phyloP scores from a whole-genome alignment of 2,113 vertebrate species.

The Abramis brama region DNA sequence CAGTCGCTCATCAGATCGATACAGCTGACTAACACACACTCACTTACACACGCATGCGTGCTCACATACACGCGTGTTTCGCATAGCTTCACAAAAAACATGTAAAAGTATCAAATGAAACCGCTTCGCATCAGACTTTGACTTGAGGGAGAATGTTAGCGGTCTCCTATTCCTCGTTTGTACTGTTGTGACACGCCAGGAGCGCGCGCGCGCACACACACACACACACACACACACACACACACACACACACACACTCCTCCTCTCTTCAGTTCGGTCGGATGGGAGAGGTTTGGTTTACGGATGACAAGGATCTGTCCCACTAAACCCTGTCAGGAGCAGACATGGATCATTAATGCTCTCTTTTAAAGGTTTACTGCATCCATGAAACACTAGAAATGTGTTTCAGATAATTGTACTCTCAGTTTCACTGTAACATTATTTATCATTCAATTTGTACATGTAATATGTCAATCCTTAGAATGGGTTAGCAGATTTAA shows the following conservation, averaged over 20 bases:
- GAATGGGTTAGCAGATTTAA: not conserved
- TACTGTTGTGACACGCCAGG: not conserved
- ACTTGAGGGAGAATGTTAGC: not conserved
- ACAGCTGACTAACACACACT: not conserved
- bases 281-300: slow-evolving; percentile 2
- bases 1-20: not conserved
- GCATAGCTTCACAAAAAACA: not conserved
- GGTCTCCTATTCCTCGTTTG: not conserved
- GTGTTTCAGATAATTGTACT: too few species aligned
- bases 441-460: not conserved
- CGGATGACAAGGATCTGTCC: not conserved
- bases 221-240: not conserved
- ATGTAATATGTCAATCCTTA: not conserved
- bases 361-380: not conserved
- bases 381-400: not conserved
- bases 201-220: not conserved
- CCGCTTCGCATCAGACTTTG: not conserved
- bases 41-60: not conserved
- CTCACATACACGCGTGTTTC: not conserved
- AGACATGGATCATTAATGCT: not conserved
- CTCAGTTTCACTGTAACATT: too few species aligned
- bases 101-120: not conserved
- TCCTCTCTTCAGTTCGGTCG: not conserved
- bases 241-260: not conserved
- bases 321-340: not conserved